A percentile compares a stretch with the other conserved stretches of the same genome.
phyloP scores from a whole-genome alignment of 1,140 invertebrate species.

The Daktulosphaira vitifoliae region DNA sequence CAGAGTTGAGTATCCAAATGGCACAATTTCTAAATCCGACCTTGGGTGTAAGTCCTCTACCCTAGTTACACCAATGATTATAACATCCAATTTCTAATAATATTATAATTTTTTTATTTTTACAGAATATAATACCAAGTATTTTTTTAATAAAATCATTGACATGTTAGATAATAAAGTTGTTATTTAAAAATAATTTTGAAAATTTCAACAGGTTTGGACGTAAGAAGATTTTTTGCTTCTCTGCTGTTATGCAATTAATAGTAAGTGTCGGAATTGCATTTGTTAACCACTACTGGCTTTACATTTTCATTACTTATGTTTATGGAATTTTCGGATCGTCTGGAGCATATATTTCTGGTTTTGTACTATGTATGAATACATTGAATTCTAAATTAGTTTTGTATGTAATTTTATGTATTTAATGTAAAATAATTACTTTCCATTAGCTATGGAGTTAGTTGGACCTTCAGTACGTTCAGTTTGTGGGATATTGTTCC shows the following conservation, averaged over 20 bases:
- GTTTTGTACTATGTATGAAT: conserved; percentile 61
- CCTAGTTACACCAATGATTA: too few species aligned
- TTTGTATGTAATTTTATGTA: conserved; percentile 1
- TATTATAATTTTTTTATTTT: too few species aligned
- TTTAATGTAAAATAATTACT: conserved; percentile 1
- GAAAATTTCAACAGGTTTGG: conserved; percentile 49
- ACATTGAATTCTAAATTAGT: not conserved
- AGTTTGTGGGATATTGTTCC: conserved; percentile 69
- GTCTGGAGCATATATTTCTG: conserved; percentile 71
- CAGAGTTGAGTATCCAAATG: too few species aligned
- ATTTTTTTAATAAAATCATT: too few species aligned
- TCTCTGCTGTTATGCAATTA: conserved; percentile 61
- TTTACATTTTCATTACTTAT: conserved; percentile 60
- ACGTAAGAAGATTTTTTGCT: conserved; percentile 68
- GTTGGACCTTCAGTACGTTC: conserved; percentile 73
- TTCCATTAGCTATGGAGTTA: conserved; percentile 71
- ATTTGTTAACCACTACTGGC: conserved; percentile 63
- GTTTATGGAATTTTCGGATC: conserved; percentile 73
- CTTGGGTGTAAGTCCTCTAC: too few species aligned
- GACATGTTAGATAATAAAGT: too few species aligned
- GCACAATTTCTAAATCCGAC: too few species aligned
- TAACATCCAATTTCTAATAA: too few species aligned
- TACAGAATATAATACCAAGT: too few species aligned
- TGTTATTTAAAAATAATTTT: too few species aligned
- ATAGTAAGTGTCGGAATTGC: conserved; percentile 62